Conservation (phyloP, 2,113 vertebrate genomes). For the Euleptes europaea region DNA sequence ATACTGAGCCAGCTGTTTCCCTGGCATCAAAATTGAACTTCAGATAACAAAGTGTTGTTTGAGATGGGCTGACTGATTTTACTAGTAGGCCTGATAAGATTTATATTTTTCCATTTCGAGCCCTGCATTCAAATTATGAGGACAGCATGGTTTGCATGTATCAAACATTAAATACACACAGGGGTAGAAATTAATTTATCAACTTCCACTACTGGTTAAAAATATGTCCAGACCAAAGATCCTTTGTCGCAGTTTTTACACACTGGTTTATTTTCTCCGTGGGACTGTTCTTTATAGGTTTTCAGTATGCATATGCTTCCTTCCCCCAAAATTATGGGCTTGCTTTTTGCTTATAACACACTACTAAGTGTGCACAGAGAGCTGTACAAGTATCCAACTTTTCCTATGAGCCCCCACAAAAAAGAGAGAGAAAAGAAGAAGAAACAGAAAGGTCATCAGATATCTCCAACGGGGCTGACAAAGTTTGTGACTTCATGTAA, state of each 20-base stretch:
- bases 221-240: slow-evolving; percentile 27
- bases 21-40: slow-evolving; percentile 34
- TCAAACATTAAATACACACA: slow-evolving; percentile 69
- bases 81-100: slow-evolving; percentile 46
- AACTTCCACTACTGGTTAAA: slow-evolving; percentile 52
- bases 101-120: slow-evolving; percentile 67
- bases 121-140: slow-evolving; percentile 71
- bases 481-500: background rate
- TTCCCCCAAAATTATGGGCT: background rate
- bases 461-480: background rate
- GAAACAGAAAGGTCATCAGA: background rate
- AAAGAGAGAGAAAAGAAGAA: background rate
- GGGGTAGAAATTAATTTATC: slow-evolving; percentile 82
- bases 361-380: background rate
- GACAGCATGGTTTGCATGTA: slow-evolving; percentile 64
- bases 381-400: background rate
- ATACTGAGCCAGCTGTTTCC: slow-evolving; percentile 50
- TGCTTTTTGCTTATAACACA: background rate
- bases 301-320: background rate
- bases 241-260: background rate
- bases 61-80: slow-evolving; percentile 43
- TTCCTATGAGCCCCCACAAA: too few species aligned
- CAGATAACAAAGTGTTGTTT: slow-evolving; percentile 36
- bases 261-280: background rate
- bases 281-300: background rate